Base-by-base conservation (phyloP, 2,888 invertebrate species). In the Drosophila anomalata region DNA sequence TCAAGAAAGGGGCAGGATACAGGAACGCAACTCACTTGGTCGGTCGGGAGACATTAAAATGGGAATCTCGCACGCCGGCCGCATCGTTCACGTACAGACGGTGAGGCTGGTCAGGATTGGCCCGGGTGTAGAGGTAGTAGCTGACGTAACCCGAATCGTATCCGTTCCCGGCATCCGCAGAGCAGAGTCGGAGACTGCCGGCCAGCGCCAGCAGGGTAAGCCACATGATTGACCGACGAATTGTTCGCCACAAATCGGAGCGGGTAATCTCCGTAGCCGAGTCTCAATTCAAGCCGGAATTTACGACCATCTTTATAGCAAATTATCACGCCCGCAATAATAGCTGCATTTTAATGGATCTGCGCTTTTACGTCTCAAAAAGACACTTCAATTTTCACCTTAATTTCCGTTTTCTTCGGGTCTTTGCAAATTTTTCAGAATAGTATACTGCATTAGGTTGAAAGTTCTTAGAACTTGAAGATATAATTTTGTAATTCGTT, bases 71-170 rank as follows among this genome's bases (percentile, higher is more conserved):
- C 11, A 88, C 66, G 5, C 77, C 33, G 76, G 2, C 20, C 26
- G 17, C 36, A 67, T 85, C 75, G 17, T 65, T 48, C 3, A 63
- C 54, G n/a, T 63, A 39, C 11, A 88, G 24, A 42, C 72, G 55
- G 42, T 82, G 58, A 0, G 68, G 55, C 2, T 14, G 42, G 9
- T 46, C 48, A 1, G 79, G 75, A 73, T 83, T 78, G 2, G 11
- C 3, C 3, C 61, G 36, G 0, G 79, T 79, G 42, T 81, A 83
- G 14, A 83, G 52, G 55, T 76, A 77, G 53, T 66, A 83, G 41
- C 53, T 66, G 2, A 72, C 68, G 20, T 26, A 17, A 12, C 29
- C 54, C 3, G 7, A 44, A 11, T 31, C 20, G n/a, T 44, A n/a
- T 31, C 41, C 42, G n/a, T 12, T 6, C 3, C 39, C 54, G 9